Evolutionary conservation across 2,113 vertebrate genomes (phyloP).

Genomic region (Scortum barcoo): DNA sequence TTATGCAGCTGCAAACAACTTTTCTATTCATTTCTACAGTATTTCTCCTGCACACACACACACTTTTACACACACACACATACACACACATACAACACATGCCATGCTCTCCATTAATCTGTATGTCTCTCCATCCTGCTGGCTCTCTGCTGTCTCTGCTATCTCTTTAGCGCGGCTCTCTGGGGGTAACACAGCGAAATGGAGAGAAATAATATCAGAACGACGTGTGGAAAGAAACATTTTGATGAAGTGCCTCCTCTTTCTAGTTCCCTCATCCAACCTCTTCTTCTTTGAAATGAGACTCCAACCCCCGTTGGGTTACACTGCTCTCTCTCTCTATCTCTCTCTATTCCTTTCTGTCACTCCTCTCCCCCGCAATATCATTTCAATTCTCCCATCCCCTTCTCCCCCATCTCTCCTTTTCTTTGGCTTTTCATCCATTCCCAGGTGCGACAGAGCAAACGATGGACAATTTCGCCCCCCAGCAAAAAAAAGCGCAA

Average conservation of each 20-base stretch:
- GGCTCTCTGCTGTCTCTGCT: slow-evolving; percentile 20
- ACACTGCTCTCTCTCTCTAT: background rate
- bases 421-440: slow-evolving; percentile 33
- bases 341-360: slow-evolving; percentile 11
- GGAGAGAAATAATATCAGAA: slow-evolving; percentile 35
- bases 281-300: slow-evolving; percentile 15
- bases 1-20: slow-evolving; percentile 21
- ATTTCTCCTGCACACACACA: background rate
- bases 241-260: slow-evolving; percentile 25
- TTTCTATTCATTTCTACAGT: slow-evolving; percentile 15
- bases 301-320: slow-evolving; percentile 12
- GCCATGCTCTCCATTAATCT: slow-evolving; percentile 30
- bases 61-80: too few species aligned
- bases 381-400: slow-evolving; percentile 36
- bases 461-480: slow-evolving; percentile 57
- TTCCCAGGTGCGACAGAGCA: slow-evolving; percentile 47
- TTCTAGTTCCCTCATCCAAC: slow-evolving; percentile 21
- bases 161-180: slow-evolving; percentile 39
- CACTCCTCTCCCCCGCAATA: background rate
- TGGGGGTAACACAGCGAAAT: slow-evolving; percentile 31
- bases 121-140: slow-evolving; percentile 5
- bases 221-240: slow-evolving; percentile 14
- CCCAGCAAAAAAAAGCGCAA: slow-evolving; percentile 49
- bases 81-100: slow-evolving; percentile 11
- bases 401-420: slow-evolving; percentile 1